Evolutionary conservation across 2,888 invertebrate genomes (phyloP), one percentile per base, ranked within the genome.

Genomic region (Periphyllus acericola): DNA sequence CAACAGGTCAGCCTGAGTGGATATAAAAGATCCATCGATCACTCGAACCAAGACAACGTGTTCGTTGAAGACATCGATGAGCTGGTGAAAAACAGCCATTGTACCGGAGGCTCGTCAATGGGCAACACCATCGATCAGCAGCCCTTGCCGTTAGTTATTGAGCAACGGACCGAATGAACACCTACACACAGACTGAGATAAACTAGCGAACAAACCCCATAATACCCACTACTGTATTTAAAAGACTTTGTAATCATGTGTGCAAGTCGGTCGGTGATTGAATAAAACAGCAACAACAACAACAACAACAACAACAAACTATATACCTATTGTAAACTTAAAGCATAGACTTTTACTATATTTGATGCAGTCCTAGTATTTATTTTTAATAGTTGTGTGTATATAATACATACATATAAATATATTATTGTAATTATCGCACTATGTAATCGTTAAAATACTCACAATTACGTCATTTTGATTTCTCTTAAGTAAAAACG

Each of bases 11-110:
- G 81, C 25, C 81, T 87, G 6, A 87, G 87, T 32, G 87, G 87
- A 32, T 87, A 87, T 60, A 87, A 87, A 29, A 81, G 87, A 46
- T 87, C 87, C 40, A 87, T 87, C 25, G 83, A 66, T 46, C 88
- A 82, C 68, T 83, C 93, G 89, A 93, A 93, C 25, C 91, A 94
- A 52, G 93, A 94, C 19, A 94, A 94, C 90, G 92, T 94, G 91
- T 94, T 94, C 92, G 94, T 94, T 90, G 94, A 94, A 91, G 94
- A 94, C 90, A 93, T 94, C 89, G 93, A 94, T 90, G 94, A 94
- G 89, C 92, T 94, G 90, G 94, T 94, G 17, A 96, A 93, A 93
- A 95, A 91, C 87, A 87, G 87, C 46, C 87, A 87, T 74, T 87
- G 87, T 55, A 81, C 87, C 66, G 87, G 87, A 32, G 81, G 80